Evolutionary conservation across 2,888 invertebrate species (phyloP).

Genomic region (Tubiluchus corallicola): DNA sequence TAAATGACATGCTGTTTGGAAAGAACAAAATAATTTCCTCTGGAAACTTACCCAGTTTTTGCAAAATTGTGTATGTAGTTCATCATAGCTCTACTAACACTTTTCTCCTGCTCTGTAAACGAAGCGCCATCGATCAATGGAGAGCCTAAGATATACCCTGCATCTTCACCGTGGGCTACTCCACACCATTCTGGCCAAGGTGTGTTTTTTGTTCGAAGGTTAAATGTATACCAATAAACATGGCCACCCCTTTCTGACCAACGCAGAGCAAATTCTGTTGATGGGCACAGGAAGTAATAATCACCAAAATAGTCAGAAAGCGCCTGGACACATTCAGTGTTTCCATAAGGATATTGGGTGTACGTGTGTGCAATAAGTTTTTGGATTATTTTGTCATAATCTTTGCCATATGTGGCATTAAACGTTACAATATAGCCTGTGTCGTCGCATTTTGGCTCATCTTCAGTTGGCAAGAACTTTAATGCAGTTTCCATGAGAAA

Average conservation of each 20-base stretch:
- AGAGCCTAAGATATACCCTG: neutral
- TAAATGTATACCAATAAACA: neutral
- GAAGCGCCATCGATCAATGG: neutral
- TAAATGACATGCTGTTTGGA: too few relatives aligned
- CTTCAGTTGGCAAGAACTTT: too few relatives aligned
- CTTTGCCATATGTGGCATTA: too few relatives aligned
- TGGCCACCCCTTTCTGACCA: neutral
- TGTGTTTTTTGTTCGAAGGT: neutral
- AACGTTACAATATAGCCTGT: too few relatives aligned
- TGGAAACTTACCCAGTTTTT: constrained; percentile 1
- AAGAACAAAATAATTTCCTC: too few relatives aligned
- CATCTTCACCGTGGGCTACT: neutral
- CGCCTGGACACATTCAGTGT: too few relatives aligned
- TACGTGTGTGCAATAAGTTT: too few relatives aligned
- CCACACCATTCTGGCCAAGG: neutral
- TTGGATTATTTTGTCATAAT: too few relatives aligned
- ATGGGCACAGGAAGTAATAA: neutral
- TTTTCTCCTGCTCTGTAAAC: neutral
- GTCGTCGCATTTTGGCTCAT: too few relatives aligned
- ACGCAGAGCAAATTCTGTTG: neutral
- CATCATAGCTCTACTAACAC: neutral
- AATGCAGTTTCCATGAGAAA: too few relatives aligned
- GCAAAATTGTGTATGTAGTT: neutral
- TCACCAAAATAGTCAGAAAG: too few relatives aligned
- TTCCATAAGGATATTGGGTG: too few relatives aligned